These are phyloP conservation scores for Ariopsis seemanni DNA, from an alignment of 2,113 vertebrate genomes.

Conservation along the genomic window DNA sequence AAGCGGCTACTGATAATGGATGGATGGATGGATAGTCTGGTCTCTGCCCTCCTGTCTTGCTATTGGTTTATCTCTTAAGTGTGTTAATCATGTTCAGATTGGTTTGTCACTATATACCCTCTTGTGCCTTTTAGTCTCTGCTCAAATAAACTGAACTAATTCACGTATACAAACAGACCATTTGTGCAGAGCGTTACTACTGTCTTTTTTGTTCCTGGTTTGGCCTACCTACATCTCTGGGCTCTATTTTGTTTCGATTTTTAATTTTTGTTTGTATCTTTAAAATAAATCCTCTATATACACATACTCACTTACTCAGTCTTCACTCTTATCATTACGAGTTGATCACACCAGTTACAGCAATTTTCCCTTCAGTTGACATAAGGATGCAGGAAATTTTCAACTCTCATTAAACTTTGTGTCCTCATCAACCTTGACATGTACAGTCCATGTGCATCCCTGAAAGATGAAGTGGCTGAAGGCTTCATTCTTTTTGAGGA, in stretches of 20 bases:
- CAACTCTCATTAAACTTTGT: slow-evolving; percentile 19
- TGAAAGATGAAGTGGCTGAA: slow-evolving; percentile 24
- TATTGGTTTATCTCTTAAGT: too few species aligned
- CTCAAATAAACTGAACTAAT: too few species aligned
- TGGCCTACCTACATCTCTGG: background rate
- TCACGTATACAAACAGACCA: too few species aligned
- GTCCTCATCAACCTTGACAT: slow-evolving; percentile 44
- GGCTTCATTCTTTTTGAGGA: slow-evolving; percentile 10
- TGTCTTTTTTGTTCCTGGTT: background rate
- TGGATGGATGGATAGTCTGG: too few species aligned
- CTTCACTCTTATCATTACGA: background rate
- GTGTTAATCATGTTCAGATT: too few species aligned
- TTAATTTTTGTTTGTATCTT: background rate
- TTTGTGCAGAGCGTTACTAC: background rate
- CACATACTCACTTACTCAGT: background rate
- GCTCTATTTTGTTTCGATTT: background rate
- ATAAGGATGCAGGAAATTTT: background rate
- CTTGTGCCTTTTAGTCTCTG: too few species aligned
- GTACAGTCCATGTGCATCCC: slow-evolving; percentile 40
- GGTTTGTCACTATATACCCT: too few species aligned
- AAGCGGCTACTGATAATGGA: too few species aligned
- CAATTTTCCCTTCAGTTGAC: background rate
- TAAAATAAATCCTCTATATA: too few species aligned
- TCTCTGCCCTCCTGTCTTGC: too few species aligned
- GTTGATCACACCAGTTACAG: background rate